These are phyloP conservation scores for Dorcus hopei DNA, from an alignment of 2,888 invertebrate species.

Conservation along the genomic window DNA sequence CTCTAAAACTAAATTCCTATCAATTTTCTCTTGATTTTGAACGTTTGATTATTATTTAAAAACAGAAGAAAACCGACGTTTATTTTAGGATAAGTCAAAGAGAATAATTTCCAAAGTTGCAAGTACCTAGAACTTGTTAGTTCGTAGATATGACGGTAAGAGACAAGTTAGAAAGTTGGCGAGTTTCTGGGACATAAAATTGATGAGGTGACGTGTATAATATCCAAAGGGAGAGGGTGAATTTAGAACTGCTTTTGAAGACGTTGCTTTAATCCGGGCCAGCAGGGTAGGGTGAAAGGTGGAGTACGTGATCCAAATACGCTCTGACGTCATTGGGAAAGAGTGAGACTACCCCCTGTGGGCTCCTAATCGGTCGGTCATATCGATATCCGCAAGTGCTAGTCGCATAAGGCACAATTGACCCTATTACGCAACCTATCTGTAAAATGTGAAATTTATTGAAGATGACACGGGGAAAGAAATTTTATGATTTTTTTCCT, in stretches of 20 bases:
- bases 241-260: conserved; percentile 31
- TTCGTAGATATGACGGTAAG: conserved; percentile 19
- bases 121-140: conserved; percentile 15
- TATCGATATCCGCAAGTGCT: conserved; percentile 13
- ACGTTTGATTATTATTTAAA: too few relatives aligned
- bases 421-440: too few relatives aligned
- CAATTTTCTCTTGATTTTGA: too few relatives aligned
- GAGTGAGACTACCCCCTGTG: conserved; percentile 2
- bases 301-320: conserved; percentile 23
- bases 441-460: too few relatives aligned
- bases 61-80: too few relatives aligned
- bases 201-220: conserved; percentile 28
- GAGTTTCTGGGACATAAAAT: conserved; percentile 23
- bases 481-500: too few relatives aligned
- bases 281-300: conserved; percentile 26
- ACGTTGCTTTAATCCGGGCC: conserved; percentile 30
- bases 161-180: conserved; percentile 21
- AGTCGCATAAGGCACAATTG: too few relatives aligned
- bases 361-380: not conserved
- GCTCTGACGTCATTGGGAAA: conserved; percentile 13
- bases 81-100: conserved; percentile 12
- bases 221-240: conserved; percentile 24
- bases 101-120: not conserved
- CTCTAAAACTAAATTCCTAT: too few relatives aligned
- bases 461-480: too few relatives aligned